Evolutionary conservation across 2,113 vertebrate genomes (phyloP), one percentile per base, ranked within the genome.

Genomic region (Felis catus): DNA sequence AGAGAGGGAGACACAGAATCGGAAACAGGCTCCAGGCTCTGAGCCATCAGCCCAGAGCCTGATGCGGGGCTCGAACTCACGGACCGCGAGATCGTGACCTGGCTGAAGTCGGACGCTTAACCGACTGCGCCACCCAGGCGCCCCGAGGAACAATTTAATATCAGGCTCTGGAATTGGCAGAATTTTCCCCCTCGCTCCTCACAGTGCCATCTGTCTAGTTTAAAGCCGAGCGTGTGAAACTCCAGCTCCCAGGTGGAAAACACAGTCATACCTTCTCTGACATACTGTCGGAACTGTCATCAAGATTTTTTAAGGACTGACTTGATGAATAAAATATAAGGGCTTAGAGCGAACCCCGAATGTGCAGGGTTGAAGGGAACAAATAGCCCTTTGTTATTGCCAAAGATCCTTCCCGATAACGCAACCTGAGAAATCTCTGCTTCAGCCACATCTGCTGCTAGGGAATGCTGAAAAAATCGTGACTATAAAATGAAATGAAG

Each of bases 401-500:
- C 55, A 41, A 36, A 92, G 61, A 68, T 63, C 36, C 33, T 92
- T 65, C 76, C 80, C 25, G 63, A 79, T 68, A 68, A 83, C 33
- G 45, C 53, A 83, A 61, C 55, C 74, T 15, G 93, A 84, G 86
- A 83, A 92, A 65, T 33, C 73, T 58, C 90, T 61, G 45, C 58
- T 81, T 76, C 55, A 48, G 93, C 68, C 48, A 41, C 84, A 55
- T 80, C 91, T 92, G 83, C 74, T 48, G n/a, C 39, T 10, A 39
- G 82, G 66, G 16, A 79, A 85, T 45, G 29, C 78, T 31, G 36
- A 73, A 63, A 92, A 71, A 45, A 83, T 0, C 68, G 73, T 21
- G 41, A 25, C 73, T 45, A 36, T 92, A 95, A 93, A 79, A 65
- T 63, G 80, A 79, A 96, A 97, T 70, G 74, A 92, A 80, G 80